phyloP scores from a whole-genome alignment of 2,888 invertebrate species.

The Andrena haemorrhoa region DNA sequence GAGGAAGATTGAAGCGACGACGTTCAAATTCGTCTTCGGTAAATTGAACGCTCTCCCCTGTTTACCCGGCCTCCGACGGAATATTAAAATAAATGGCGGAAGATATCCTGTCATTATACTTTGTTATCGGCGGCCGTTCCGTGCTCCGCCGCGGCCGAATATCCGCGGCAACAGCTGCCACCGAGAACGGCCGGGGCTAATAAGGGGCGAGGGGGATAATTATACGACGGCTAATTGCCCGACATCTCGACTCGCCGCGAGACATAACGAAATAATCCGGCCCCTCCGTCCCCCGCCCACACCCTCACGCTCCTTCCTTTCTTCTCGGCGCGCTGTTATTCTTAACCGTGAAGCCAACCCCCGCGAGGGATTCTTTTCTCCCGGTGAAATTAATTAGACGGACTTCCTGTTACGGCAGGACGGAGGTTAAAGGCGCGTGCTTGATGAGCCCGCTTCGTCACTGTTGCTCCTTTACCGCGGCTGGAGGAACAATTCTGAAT shows the following conservation, averaged over 20 bases:
- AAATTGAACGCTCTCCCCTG: constrained; percentile 23
- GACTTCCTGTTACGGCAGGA: constrained; percentile 67
- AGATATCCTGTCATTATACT: constrained; percentile 62
- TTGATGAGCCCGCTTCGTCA: constrained; percentile 65
- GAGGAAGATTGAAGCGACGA: constrained; percentile 23
- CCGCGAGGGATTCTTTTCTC: constrained; percentile 65
- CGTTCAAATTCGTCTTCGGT: constrained; percentile 23
- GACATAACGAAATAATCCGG: constrained; percentile 76
- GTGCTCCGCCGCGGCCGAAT: constrained; percentile 33
- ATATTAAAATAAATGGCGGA: constrained; percentile 74
- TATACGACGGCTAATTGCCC: constrained; percentile 79
- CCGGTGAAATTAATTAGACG: constrained; percentile 72
- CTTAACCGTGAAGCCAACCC: constrained; percentile 66
- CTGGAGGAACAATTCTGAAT: constrained; percentile 39
- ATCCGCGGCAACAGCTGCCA: constrained; percentile 62
- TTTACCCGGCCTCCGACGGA: constrained; percentile 15
- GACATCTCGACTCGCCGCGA: constrained; percentile 69
- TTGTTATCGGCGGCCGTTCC: constrained; percentile 52
- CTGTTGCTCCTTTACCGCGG: constrained; percentile 47
- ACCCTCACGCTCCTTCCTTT: constrained; percentile 19
- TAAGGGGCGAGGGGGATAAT: constrained; percentile 74
- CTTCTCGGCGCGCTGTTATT: constrained; percentile 49
- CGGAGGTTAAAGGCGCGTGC: constrained; percentile 59
- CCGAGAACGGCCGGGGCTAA: constrained; percentile 57
- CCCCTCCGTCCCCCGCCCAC: constrained; percentile 19